These are phyloP conservation scores for Lepidurus arcticus DNA, from an alignment of 1,140 invertebrate genomes.

Conservation along the genomic window DNA sequence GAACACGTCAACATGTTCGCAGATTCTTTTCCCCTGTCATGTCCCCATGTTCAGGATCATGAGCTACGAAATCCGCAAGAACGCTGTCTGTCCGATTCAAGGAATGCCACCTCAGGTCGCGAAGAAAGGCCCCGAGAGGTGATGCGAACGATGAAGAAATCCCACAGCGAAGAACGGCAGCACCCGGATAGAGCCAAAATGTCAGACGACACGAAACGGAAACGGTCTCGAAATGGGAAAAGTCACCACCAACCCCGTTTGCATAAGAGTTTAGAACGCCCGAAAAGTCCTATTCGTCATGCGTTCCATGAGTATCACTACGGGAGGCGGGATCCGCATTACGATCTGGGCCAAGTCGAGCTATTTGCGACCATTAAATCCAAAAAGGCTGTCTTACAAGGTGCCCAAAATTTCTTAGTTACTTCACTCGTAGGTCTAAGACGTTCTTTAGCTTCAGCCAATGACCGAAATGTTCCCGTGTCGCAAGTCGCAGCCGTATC, in stretches of 20 bases:
- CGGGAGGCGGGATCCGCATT: background rate
- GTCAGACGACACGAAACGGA: background rate
- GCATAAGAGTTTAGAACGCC: constrained; percentile 4
- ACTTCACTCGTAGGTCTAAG: constrained; percentile 31
- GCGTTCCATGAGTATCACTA: constrained; percentile 15
- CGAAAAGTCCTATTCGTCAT: constrained; percentile 18
- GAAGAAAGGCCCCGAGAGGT: background rate
- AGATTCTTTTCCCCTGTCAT: background rate
- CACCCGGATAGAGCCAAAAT: background rate
- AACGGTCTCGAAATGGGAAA: background rate
- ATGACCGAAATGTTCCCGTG: background rate
- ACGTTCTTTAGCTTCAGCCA: constrained; percentile 15
- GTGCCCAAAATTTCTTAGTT: constrained; percentile 31
- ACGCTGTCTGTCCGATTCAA: background rate
- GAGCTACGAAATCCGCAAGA: background rate
- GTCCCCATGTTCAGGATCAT: background rate
- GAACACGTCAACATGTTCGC: background rate
- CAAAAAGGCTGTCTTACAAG: constrained; percentile 28
- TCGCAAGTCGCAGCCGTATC: background rate
- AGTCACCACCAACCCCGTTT: constrained; percentile 1
- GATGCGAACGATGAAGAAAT: background rate
- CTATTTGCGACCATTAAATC: constrained; percentile 33
- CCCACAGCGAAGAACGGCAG: constrained; percentile 6
- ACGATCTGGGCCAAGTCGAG: constrained; percentile 29
- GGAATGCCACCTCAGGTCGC: background rate